Base-by-base conservation (phyloP, 2,797 vertebrate genomes). In the Leptoclinus maculatus region DNA sequence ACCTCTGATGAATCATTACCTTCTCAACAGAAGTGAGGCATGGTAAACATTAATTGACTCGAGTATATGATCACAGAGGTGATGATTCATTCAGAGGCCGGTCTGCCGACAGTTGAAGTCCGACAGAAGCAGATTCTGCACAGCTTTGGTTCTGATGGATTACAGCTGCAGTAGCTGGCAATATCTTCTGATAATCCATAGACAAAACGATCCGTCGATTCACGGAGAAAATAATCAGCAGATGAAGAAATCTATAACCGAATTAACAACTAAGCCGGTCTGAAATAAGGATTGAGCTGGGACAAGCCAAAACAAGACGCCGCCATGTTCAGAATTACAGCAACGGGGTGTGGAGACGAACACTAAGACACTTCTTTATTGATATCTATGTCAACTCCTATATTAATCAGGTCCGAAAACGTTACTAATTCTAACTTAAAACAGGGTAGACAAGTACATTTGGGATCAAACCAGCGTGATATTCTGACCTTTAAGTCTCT, bases 1-100 rank as follows among this genome's bases (percentile, higher is more conserved):
- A 87, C 68, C 25, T 63, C 43, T 4, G 13, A 67, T 85, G 27
- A 90, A 85, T 87, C 58, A 88, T 84, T 86, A 80, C 13, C 82
- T 69, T 43, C 49, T 72, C 27, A 34, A 29, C 21, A 66, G 41
- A 9, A 32, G n/a, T 39, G 25, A 23, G 25, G 19, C 8, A 17
- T 10, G 47, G 39, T 73, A 81, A 86, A 91, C 63, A 86, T 86
- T 74, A 58, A 77, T 39, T 27, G 29, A 32, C 19, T 67, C 12
- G 1, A n/a, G 58, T 36, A 2, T n/a, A 11, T 19, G 14, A 76
- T 67, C 25, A 21, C 34, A 27, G 29, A 34, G 0, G 11, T 39
- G 19, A 49, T 2, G 17, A 53, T 17, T 38, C 17, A 19, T 54
- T 64, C 23, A 39, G 39, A 21, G 5, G 29, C 29, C 29, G 7